Percentiles rank a stretch among this genome's conserved stretches.
Conservation (phyloP, 2,888 invertebrate species). For the Drosophila nigricruria region DNA sequence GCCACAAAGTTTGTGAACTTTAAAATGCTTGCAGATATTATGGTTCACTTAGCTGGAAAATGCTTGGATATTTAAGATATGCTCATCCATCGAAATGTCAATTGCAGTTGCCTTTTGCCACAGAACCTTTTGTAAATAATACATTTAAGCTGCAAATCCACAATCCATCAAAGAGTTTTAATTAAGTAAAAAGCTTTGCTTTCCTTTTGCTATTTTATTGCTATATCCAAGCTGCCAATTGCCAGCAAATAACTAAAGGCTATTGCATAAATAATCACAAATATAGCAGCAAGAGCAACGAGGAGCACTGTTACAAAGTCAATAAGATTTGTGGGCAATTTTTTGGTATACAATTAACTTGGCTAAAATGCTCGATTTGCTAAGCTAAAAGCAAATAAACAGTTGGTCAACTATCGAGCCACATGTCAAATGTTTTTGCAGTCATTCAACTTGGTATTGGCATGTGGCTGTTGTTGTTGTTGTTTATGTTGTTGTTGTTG, state of each 20-base stretch:
- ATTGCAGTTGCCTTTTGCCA: constrained; percentile 22
- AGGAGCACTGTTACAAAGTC: constrained; percentile 10
- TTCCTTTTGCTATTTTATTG: constrained; percentile 1
- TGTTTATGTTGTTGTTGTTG: constrained; percentile 15
- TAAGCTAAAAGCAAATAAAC: constrained; percentile 48
- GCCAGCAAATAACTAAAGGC: constrained; percentile 31
- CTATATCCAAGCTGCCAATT: constrained; percentile 25
- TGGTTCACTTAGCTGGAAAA: constrained; percentile 30
- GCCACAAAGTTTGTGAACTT: constrained; percentile 37
- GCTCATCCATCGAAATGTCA: constrained; percentile 41
- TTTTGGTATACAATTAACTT: constrained; percentile 15
- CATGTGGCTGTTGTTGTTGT: constrained; percentile 19
- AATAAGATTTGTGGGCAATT: constrained; percentile 15
- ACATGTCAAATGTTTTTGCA: constrained; percentile 36
- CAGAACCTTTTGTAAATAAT: constrained; percentile 9
- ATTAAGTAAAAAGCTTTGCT: constrained; percentile 41
- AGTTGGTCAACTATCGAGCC: constrained; percentile 36
- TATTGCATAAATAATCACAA: constrained; percentile 49
- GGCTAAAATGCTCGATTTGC: constrained; percentile 40
- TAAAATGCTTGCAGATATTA: constrained; percentile 37
- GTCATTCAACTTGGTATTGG: constrained; percentile 21
- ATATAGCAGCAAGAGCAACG: constrained; percentile 1
- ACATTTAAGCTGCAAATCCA: constrained; percentile 13
- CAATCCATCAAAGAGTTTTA: constrained; percentile 43
- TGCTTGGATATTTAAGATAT: constrained; percentile 37